Conservation (phyloP, 1,140 invertebrate species). For the Pseudomyrmex gracilis region DNA sequence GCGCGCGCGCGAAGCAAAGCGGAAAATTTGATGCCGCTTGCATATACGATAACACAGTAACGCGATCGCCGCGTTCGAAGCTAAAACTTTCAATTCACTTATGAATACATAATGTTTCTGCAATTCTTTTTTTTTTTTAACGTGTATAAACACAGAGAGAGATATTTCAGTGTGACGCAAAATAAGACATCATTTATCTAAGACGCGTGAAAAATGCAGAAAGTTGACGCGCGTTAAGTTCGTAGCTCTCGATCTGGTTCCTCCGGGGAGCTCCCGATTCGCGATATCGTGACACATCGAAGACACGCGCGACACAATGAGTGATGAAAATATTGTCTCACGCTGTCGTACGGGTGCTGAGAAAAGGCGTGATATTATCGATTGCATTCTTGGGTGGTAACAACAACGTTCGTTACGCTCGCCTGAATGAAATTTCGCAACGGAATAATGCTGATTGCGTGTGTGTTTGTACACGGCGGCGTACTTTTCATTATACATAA, state of each 20-base stretch:
- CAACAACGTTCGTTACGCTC: constrained; percentile 43
- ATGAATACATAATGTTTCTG: no score
- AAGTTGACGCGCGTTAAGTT: background rate
- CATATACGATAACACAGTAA: no score
- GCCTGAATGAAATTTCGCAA: constrained; percentile 58
- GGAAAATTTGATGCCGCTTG: background rate
- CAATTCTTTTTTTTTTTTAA: no score
- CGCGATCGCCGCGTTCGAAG: no score
- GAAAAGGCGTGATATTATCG: constrained; percentile 10
- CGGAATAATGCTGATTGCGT: constrained; percentile 33
- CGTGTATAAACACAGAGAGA: no score
- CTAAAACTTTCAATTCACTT: no score
- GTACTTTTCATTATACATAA: constrained; percentile 18
- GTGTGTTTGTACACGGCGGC: background rate
- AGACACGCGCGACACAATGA: background rate
- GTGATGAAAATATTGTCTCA: constrained; percentile 21
- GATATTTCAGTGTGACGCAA: background rate
- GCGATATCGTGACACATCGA: background rate
- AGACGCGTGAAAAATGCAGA: background rate
- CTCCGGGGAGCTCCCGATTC: background rate
- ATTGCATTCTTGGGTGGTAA: constrained; percentile 21
- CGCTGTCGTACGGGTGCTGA: no score
- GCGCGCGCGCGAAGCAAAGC: background rate
- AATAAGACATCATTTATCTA: constrained; percentile 7
- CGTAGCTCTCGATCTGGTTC: background rate